Evolutionary conservation across 2,797 vertebrate species (phyloP).

Genomic region (Enteromius viviparus): DNA sequence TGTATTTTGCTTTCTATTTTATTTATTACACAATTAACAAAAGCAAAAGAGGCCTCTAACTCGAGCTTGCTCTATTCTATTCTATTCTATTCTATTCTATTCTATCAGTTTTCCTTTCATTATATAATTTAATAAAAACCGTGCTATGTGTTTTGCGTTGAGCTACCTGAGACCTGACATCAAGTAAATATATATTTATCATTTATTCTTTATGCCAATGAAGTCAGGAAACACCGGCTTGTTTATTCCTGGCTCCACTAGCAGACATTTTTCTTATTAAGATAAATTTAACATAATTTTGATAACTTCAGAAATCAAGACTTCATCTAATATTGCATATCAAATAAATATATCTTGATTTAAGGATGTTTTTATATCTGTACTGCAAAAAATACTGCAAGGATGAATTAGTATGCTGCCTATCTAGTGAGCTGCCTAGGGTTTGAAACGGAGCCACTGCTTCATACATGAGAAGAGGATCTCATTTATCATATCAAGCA

Average conservation of each 20-base stretch:
- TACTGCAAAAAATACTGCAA: background rate
- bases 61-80: too few species aligned
- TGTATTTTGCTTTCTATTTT: too few species aligned
- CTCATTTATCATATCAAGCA: slow-evolving; percentile 7
- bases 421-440: background rate
- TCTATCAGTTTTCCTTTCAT: too few species aligned
- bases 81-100: too few species aligned
- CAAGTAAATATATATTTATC: background rate
- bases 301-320: background rate
- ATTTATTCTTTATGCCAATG: background rate
- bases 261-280: background rate
- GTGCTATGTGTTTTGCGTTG: too few species aligned
- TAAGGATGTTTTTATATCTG: background rate
- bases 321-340: background rate
- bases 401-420: background rate
- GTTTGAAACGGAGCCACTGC: background rate
- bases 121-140: too few species aligned
- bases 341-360: background rate
- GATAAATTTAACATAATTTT: background rate
- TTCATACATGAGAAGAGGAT: background rate
- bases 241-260: too few species aligned
- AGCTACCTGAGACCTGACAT: too few species aligned
- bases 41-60: too few species aligned
- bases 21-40: too few species aligned
- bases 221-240: background rate